phyloP scores from a whole-genome alignment of 1,140 invertebrate genomes.

The Pemphigus obesinymphae region DNA sequence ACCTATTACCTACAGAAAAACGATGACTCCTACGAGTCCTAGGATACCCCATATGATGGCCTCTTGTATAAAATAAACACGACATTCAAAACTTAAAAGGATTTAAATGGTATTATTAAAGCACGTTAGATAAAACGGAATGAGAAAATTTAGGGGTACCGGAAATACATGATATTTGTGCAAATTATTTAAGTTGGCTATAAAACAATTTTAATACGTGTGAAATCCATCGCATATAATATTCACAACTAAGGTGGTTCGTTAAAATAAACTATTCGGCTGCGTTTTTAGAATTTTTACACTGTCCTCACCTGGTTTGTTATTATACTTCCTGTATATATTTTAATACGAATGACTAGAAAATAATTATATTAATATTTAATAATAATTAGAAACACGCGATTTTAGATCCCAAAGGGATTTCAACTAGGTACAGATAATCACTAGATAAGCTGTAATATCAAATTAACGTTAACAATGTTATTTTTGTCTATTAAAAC shows the following conservation, averaged over 20 bases:
- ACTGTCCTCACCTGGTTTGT: not conserved
- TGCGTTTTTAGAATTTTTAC: not conserved
- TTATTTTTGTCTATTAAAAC: not conserved
- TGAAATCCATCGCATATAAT: not conserved
- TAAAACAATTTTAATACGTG: not conserved
- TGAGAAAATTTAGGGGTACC: not conserved
- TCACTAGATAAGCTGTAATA: not conserved
- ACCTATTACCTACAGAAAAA: not conserved
- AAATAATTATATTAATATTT: not conserved
- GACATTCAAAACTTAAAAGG: not conserved
- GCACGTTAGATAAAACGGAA: not conserved
- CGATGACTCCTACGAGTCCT: not conserved
- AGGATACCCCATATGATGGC: not conserved
- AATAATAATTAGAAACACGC: not conserved
- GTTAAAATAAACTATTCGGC: not conserved
- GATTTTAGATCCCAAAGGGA: not conserved
- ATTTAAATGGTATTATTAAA: not conserved
- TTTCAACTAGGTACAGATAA: not conserved
- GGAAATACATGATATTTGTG: not conserved
- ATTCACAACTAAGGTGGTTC: not conserved
- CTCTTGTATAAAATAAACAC: not conserved
- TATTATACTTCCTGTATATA: not conserved
- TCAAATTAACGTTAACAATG: not conserved
- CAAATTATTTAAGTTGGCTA: not conserved
- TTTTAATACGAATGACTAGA: not conserved